These are phyloP conservation scores for Drosophila monieri DNA, from an alignment of 2,888 invertebrate genomes.

Conservation along the genomic window DNA sequence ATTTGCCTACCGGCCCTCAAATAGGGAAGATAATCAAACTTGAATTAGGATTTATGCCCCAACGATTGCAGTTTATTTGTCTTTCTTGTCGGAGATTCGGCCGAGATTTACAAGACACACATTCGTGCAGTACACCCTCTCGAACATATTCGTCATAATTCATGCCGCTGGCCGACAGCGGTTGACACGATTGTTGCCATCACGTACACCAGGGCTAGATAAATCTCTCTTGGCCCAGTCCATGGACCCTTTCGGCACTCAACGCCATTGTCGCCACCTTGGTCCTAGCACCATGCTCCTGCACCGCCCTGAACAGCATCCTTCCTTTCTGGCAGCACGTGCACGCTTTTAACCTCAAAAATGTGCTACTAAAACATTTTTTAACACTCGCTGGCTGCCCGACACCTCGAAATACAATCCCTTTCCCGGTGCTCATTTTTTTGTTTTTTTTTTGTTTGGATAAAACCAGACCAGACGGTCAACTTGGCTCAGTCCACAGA, in stretches of 20 bases:
- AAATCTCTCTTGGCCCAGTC: conserved; percentile 69
- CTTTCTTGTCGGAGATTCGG: conserved; percentile 45
- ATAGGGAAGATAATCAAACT: conserved; percentile 40
- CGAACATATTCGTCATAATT: conserved; percentile 66
- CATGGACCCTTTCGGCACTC: conserved; percentile 48
- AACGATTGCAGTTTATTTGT: conserved; percentile 46
- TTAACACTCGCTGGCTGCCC: conserved; percentile 50
- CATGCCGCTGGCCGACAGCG: conserved; percentile 40
- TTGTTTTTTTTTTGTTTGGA: not conserved
- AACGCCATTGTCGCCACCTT: conserved; percentile 62
- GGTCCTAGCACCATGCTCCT: not conserved
- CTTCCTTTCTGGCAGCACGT: conserved; percentile 52
- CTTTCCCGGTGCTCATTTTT: not conserved
- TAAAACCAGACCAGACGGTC: conserved; percentile 54
- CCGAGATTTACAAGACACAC: conserved; percentile 63
- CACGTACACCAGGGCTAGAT: conserved; percentile 70
- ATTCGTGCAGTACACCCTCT: conserved; percentile 1
- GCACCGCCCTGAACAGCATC: not conserved
- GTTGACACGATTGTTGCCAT: conserved; percentile 71
- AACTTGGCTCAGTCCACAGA: conserved; percentile 42
- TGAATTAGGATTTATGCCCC: conserved; percentile 46
- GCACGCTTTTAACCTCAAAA: conserved; percentile 74
- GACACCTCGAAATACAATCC: conserved; percentile 6
- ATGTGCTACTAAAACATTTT: conserved; percentile 73
- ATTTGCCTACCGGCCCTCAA: not conserved